Conservation (phyloP, 2,113 vertebrate species). For the Aspidoscelis tigris region DNA sequence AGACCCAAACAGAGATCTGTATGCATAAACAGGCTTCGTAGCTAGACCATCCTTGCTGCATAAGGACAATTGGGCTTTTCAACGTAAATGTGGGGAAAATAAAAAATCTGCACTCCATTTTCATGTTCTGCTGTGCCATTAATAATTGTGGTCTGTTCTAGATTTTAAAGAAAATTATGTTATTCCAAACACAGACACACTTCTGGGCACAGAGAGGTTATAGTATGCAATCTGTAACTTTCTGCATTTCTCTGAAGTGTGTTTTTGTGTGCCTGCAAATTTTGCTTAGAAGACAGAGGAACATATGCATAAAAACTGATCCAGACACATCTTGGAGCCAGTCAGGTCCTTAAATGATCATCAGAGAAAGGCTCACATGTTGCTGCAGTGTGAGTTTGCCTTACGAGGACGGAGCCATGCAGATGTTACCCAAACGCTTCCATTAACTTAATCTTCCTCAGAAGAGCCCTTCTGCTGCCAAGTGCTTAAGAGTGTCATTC, state of each 20-base stretch:
- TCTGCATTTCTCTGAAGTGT: not conserved
- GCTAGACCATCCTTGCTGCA: not conserved
- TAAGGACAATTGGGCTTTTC: not conserved
- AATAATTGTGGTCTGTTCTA: not conserved
- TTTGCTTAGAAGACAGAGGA: not conserved
- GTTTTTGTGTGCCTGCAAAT: not conserved
- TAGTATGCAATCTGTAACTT: not conserved
- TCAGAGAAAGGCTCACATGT: conserved; percentile 74
- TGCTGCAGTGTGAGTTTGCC: conserved; percentile 65
- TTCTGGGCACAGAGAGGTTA: not conserved
- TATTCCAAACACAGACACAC: not conserved
- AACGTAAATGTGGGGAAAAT: not conserved
- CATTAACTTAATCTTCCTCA: conserved; percentile 79
- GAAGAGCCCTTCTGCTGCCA: conserved; percentile 74
- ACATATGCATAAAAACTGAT: not conserved
- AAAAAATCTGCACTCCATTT: not conserved
- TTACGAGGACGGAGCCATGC: conserved; percentile 63
- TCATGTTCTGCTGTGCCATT: not conserved
- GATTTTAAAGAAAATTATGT: not conserved
- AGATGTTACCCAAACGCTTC: conserved; percentile 75
- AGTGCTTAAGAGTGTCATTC: conserved; percentile 73
- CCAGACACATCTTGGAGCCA: conserved; percentile 33
- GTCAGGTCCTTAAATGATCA: conserved; percentile 70
- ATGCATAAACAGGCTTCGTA: not conserved
- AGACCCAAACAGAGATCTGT: not conserved